These are phyloP conservation scores for Chaenocephalus aceratus DNA, from an alignment of 2,113 vertebrate genomes.

Conservation along the genomic window DNA sequence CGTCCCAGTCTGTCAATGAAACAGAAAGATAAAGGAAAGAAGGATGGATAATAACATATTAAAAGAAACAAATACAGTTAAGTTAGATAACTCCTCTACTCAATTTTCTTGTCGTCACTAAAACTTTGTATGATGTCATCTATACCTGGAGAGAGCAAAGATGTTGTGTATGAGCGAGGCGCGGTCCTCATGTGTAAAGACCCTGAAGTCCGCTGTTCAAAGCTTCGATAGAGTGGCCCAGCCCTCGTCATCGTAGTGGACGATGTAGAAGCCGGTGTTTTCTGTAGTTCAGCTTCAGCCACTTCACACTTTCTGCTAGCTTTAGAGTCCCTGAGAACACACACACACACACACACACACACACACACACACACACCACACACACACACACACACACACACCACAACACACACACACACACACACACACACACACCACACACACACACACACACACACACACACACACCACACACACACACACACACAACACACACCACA, in stretches of 20 bases:
- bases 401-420: conserved; percentile 7
- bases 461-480: not conserved
- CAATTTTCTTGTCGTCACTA: not conserved
- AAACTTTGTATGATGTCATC: not conserved
- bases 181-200: conserved; percentile 89
- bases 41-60: not conserved
- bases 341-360: not conserved
- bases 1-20: conserved; percentile 85
- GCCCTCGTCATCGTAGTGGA: conserved; percentile 87
- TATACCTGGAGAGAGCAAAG: conserved; percentile 91
- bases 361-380: not conserved
- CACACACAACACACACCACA: not conserved
- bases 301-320: conserved; percentile 86
- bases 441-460: not conserved
- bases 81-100: not conserved
- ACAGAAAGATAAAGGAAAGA: conserved; percentile 22
- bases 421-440: not conserved
- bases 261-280: conserved; percentile 93
- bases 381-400: not conserved
- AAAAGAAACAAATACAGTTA: not conserved
- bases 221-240: conserved; percentile 83
- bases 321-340: conserved; percentile 83
- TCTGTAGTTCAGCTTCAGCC: conserved; percentile 94
- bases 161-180: conserved; percentile 92
- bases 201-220: conserved; percentile 81